These are phyloP conservation scores for Thymelicus sylvestris DNA, from an alignment of 2,888 invertebrate genomes.

Conservation along the genomic window DNA sequence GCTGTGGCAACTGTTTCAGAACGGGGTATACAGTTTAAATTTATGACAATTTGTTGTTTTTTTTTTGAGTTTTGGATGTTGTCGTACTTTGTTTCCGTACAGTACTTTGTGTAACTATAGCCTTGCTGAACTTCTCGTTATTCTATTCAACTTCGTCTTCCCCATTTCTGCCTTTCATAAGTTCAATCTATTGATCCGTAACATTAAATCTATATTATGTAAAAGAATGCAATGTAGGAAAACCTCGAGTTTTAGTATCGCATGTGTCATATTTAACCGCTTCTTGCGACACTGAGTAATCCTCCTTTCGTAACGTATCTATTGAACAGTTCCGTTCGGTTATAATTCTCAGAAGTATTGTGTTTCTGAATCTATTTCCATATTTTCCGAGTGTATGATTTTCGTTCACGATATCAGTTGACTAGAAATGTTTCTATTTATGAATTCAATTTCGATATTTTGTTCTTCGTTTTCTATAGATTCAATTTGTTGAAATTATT, in stretches of 20 bases:
- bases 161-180: neutral
- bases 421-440: neutral
- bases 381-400: constrained; percentile 20
- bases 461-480: neutral
- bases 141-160: too few relatives aligned
- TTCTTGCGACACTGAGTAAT: constrained; percentile 29
- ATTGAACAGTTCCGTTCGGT: constrained; percentile 25
- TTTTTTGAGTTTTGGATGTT: neutral
- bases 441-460: neutral
- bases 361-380: constrained; percentile 35
- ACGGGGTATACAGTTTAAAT: neutral
- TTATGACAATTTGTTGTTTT: neutral
- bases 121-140: too few relatives aligned
- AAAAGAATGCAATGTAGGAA: constrained; percentile 12
- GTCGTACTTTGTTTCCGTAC: too few relatives aligned
- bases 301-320: constrained; percentile 22
- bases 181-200: neutral
- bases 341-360: constrained; percentile 32
- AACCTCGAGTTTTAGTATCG: constrained; percentile 35
- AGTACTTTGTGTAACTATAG: too few relatives aligned
- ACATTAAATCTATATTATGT: neutral
- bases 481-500: neutral
- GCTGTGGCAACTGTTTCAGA: too few relatives aligned
- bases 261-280: constrained; percentile 35
- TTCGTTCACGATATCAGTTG: constrained; percentile 10